These are phyloP conservation scores for Adineta ricciae DNA, from an alignment of 2,888 invertebrate genomes.

Conservation along the genomic window DNA sequence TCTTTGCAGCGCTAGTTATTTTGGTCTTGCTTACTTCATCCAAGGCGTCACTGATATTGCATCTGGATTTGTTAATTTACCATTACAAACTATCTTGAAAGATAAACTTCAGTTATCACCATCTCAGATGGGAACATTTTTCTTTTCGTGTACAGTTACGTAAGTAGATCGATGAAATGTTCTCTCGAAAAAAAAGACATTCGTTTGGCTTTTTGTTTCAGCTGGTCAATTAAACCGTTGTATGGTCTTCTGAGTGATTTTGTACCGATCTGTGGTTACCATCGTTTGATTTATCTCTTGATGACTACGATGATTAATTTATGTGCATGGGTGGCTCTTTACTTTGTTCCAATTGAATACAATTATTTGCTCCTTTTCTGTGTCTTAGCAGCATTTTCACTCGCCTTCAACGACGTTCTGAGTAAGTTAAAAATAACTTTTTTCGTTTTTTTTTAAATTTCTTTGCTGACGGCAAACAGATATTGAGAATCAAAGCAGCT, in stretches of 20 bases:
- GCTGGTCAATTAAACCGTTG: background rate
- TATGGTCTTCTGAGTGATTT: slow-evolving; percentile 11
- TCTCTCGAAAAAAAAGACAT: too few relatives aligned
- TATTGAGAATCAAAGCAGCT: too few relatives aligned
- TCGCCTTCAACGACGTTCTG: background rate
- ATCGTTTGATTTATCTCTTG: background rate
- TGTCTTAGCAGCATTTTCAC: background rate
- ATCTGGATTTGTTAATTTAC: slow-evolving; percentile 4
- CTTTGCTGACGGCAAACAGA: too few relatives aligned
- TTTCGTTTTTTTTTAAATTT: background rate
- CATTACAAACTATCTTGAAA: background rate
- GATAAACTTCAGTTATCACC: background rate
- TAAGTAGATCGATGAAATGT: background rate
- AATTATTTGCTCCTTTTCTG: background rate
- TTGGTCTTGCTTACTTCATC: background rate
- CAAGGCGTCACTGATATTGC: background rate
- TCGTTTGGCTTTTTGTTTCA: too few relatives aligned
- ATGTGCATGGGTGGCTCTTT: background rate
- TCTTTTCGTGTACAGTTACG: background rate
- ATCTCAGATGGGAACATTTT: background rate
- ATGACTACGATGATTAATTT: background rate
- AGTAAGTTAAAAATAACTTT: background rate
- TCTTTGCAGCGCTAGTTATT: background rate
- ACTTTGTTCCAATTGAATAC: background rate
- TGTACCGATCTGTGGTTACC: background rate